Percentiles rank a stretch among this genome's conserved stretches.
phyloP scores from a whole-genome alignment of 2,797 vertebrate genomes.

The Pseudochromis fuscus region DNA sequence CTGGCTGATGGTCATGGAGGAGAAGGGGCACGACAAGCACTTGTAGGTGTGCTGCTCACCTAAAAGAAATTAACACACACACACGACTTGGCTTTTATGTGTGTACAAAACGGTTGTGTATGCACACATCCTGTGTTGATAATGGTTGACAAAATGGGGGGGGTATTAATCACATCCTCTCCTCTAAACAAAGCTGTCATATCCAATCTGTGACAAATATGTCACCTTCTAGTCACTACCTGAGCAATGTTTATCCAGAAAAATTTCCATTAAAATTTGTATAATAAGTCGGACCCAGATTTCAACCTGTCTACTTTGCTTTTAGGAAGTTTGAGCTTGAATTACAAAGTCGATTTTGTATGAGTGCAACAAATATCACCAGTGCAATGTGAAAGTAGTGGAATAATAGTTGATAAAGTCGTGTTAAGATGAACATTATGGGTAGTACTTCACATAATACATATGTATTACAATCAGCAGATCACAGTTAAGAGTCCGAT shows the following conservation, averaged over 20 bases:
- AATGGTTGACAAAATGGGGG: no score
- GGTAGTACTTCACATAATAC: neutral
- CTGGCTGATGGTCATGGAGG: slow-evolving; percentile 97
- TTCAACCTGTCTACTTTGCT: no score
- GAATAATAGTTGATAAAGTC: no score
- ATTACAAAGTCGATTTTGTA: neutral
- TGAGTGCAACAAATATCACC: neutral
- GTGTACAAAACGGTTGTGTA: no score
- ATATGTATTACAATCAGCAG: neutral
- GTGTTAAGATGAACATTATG: no score
- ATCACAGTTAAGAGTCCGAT: neutral
- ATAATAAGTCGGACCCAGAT: neutral
- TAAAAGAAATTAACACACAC: slow-evolving; percentile 58
- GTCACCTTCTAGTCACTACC: slow-evolving; percentile 21
- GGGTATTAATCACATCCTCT: no score
- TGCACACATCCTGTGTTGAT: no score
- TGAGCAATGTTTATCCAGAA: no score
- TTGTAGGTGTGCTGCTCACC: slow-evolving; percentile 98
- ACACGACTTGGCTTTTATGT: neutral
- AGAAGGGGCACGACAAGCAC: slow-evolving; percentile 96
- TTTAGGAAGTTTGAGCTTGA: neutral
- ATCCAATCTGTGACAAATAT: slow-evolving; percentile 31
- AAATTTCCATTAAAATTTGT: no score
- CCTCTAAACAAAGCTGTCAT: slow-evolving; percentile 32
- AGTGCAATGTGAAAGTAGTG: neutral